Base-by-base conservation (phyloP, 2,797 vertebrate species). In the Megaceryle alcyon region DNA sequence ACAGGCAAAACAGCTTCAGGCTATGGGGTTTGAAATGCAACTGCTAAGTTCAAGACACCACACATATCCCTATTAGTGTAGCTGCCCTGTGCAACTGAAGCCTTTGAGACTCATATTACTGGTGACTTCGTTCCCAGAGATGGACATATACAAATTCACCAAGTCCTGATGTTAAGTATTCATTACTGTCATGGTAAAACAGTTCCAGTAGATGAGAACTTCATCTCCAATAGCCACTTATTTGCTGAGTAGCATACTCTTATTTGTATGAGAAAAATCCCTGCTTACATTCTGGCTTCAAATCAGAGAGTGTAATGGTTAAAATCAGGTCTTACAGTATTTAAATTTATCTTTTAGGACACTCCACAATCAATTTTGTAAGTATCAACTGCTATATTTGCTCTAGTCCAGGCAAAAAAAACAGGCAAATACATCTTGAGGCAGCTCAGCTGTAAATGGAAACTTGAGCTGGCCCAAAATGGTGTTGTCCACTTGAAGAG, bases 211-310 rank as follows among this genome's bases (percentile, higher is more conserved):
- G 53, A 66, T 61, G 9, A 70, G 13, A 82, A 48, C 33, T 66
- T 77, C 7, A 44, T 61, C 39, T 51, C 4, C 28, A 60, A 7
- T 5, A 83, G 9, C 3, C 22, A 23, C 12, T 53, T 64, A 8
- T 17, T 54, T 88, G 20, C 9, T 86, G 10, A 68, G 31, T 22
- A 35, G 16, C 25, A 39, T 25, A 28, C 10, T n/a, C 14, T 48
- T n/a, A 44, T 14, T 22, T 53, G 7, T 16, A 56, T 5, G 18
- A 85, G 51, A 61, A 90, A 71, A 81, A 51, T 0, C 7, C 28
- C 0, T 0, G 6, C 17, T 25, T 63, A 25, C 3, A 7, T 23
- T 77, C 48, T 37, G 54, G 3, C 10, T 83, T 90, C 69, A 80
- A 82, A 33, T 35, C 14, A 54, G 8, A 26, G 7, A 66, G 6